A percentile compares a stretch with the other conserved stretches of the same genome.
Conservation (phyloP, 2,113 vertebrate genomes). For the Gnathonemus longibarbis region DNA sequence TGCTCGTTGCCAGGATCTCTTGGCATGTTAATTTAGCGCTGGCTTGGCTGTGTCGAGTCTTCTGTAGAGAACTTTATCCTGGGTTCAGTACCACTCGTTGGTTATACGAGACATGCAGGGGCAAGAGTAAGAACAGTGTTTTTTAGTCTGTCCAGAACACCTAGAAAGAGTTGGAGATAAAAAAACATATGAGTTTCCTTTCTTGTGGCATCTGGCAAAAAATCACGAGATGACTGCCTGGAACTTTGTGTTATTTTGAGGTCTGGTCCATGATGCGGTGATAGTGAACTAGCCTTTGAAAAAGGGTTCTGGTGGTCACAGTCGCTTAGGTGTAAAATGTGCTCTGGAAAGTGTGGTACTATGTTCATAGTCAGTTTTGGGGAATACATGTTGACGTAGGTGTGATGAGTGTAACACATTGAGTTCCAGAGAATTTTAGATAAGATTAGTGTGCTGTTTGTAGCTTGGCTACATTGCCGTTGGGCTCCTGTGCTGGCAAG, state of each 20-base stretch:
- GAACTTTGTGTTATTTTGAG: background rate
- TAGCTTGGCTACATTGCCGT: background rate
- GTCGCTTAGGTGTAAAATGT: background rate
- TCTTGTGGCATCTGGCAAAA: background rate
- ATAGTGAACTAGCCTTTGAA: background rate
- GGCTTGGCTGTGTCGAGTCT: background rate
- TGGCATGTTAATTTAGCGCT: background rate
- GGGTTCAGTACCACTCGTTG: conserved; percentile 1
- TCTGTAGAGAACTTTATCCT: background rate
- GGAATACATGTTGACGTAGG: background rate
- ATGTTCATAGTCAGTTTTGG: background rate
- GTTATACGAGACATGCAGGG: background rate
- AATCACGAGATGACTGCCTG: background rate
- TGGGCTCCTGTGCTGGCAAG: conserved; percentile 6
- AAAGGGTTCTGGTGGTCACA: background rate
- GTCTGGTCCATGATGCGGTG: background rate
- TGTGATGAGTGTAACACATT: background rate
- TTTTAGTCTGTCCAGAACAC: background rate
- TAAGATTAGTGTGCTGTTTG: background rate
- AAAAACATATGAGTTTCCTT: background rate
- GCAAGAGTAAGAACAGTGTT: background rate
- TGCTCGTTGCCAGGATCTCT: background rate
- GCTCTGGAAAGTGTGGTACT: background rate
- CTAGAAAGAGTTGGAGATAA: background rate
- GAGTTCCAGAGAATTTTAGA: background rate